Evolutionary conservation across 2,888 invertebrate species (phyloP).

Genomic region (Epinotia ramella): DNA sequence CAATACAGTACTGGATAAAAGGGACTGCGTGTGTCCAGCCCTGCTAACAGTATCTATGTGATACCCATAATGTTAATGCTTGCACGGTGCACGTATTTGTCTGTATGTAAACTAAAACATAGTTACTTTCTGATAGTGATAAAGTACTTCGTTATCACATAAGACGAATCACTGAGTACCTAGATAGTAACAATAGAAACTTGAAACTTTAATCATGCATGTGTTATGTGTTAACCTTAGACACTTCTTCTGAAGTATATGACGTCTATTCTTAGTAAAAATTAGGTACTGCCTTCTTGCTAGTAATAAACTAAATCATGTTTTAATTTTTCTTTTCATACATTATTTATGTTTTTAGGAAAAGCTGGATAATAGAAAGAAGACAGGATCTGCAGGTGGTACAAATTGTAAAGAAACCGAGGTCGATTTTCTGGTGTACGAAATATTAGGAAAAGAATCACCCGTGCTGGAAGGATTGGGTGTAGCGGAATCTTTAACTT

Average conservation of each 20-base stretch:
- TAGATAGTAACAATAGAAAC: conserved; percentile 22
- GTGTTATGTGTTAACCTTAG: not conserved
- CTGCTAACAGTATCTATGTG: conserved; percentile 14
- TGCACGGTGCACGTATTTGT: conserved; percentile 9
- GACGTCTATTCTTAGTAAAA: conserved; percentile 9
- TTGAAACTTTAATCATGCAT: conserved; percentile 20
- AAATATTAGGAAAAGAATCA: not conserved
- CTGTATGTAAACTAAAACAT: too few species aligned
- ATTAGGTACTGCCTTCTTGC: conserved; percentile 9
- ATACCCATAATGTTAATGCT: conserved; percentile 8
- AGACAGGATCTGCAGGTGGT: too few species aligned
- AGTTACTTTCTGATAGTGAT: conserved; percentile 3
- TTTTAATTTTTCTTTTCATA: too few species aligned
- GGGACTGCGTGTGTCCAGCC: too few species aligned
- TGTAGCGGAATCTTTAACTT: not conserved
- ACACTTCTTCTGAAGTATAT: conserved; percentile 12
- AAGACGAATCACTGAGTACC: conserved; percentile 18
- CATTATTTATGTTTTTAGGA: too few species aligned
- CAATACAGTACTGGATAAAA: too few species aligned
- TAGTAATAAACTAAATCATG: too few species aligned
- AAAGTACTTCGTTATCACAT: conserved; percentile 12
- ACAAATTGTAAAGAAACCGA: too few species aligned
- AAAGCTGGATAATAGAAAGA: too few species aligned
- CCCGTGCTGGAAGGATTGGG: too few species aligned
- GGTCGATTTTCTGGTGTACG: too few species aligned